Conservation (phyloP, 2,797 vertebrate species). For the Rachycentron canadum region DNA sequence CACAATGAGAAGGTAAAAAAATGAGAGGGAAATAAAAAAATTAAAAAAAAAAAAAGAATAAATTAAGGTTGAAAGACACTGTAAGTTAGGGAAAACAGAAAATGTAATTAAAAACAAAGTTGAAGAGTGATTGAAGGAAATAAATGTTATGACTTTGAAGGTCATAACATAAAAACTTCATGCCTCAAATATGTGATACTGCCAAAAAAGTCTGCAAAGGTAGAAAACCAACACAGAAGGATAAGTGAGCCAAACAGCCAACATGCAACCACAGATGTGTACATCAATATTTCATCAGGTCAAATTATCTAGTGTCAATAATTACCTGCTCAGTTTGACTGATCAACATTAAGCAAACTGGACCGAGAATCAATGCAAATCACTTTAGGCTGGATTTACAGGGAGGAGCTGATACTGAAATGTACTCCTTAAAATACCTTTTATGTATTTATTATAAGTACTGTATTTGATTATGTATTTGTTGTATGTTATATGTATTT, state of each 20-base stretch:
- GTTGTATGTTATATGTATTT: slow-evolving; percentile 50
- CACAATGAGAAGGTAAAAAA: not conserved
- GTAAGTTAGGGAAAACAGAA: slow-evolving; percentile 11
- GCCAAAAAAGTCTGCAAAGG: slow-evolving; percentile 54
- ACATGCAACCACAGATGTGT: slow-evolving; percentile 42
- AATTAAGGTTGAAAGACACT: slow-evolving; percentile 27
- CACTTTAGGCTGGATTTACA: slow-evolving; percentile 41
- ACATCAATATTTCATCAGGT: slow-evolving; percentile 37
- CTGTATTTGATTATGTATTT: slow-evolving; percentile 53
- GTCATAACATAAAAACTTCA: slow-evolving; percentile 34
- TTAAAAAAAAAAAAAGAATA: no score
- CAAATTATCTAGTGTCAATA: slow-evolving; percentile 22
- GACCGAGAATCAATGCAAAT: slow-evolving; percentile 45
- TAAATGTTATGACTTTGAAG: slow-evolving; percentile 5
- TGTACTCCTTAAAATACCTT: slow-evolving; percentile 34
- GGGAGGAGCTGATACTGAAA: slow-evolving; percentile 37
- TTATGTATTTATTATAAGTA: slow-evolving; percentile 54
- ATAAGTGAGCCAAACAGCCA: slow-evolving; percentile 41
- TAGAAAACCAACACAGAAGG: slow-evolving; percentile 26
- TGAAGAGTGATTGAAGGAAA: slow-evolving; percentile 5
- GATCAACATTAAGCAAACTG: slow-evolving; percentile 27
- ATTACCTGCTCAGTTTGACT: slow-evolving; percentile 28
- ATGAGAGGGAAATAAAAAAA: not conserved
- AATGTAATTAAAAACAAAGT: slow-evolving; percentile 8
- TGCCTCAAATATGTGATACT: slow-evolving; percentile 76